Percentiles rank a stretch among this genome's conserved stretches.
Conservation (phyloP, 2,113 vertebrate species). For the Myrmecobius fasciatus region DNA sequence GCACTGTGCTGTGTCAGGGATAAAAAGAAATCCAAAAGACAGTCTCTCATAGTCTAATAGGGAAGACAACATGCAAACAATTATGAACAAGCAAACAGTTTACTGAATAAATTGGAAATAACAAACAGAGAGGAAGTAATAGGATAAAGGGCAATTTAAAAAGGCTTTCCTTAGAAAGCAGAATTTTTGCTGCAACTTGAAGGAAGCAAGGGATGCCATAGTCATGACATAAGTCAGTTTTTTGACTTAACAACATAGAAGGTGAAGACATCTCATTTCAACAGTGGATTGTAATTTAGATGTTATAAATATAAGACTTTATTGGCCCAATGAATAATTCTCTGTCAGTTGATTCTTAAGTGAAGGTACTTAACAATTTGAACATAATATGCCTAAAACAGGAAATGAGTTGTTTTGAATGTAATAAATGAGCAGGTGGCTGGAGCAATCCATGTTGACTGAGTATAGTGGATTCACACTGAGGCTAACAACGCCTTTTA, state of each 20-base stretch:
- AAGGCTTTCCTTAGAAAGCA: neutral
- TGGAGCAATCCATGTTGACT: constrained; percentile 70
- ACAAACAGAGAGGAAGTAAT: neutral
- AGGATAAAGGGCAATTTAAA: neutral
- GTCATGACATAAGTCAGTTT: neutral
- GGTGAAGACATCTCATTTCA: neutral
- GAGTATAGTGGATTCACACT: constrained; percentile 73
- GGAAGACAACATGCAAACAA: neutral
- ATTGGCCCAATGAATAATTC: constrained; percentile 4
- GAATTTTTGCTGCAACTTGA: neutral
- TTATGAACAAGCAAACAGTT: neutral
- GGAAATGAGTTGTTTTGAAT: constrained; percentile 66
- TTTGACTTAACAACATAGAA: neutral
- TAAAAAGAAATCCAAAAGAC: neutral
- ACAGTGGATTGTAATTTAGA: neutral
- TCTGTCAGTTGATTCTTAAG: constrained; percentile 60
- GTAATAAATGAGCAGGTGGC: constrained; percentile 80
- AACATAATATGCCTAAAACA: constrained; percentile 54
- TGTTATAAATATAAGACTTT: neutral
- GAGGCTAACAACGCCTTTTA: constrained; percentile 81
- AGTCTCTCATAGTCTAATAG: neutral
- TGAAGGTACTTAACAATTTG: constrained; percentile 59
- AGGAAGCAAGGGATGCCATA: neutral
- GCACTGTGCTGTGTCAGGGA: neutral
- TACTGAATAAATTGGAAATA: neutral